These are phyloP conservation scores for Phlogophora meticulosa DNA, from an alignment of 2,888 invertebrate species.

Conservation along the genomic window DNA sequence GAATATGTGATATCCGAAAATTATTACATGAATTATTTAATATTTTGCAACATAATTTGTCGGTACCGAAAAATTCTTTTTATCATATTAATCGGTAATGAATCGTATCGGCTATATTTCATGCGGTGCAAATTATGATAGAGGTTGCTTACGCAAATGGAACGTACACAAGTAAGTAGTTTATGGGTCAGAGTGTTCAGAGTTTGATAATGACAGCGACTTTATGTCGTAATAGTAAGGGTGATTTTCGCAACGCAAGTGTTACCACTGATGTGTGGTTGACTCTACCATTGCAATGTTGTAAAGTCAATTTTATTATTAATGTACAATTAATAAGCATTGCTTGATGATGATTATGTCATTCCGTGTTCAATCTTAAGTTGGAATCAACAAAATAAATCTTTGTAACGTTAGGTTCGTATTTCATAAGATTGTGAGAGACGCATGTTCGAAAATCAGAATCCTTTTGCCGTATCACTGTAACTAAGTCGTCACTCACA, in stretches of 20 bases:
- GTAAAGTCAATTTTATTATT: slow-evolving; percentile 24
- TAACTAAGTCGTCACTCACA: slow-evolving; percentile 1
- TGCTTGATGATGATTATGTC: slow-evolving; percentile 28
- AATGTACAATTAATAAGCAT: slow-evolving; percentile 6
- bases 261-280: too few relatives aligned
- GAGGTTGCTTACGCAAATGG: slow-evolving; percentile 46
- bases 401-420: too few relatives aligned
- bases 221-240: too few relatives aligned
- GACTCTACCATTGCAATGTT: slow-evolving; percentile 15
- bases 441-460: background rate
- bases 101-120: slow-evolving; percentile 48
- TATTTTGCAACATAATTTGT: slow-evolving; percentile 35
- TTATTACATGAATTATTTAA: slow-evolving; percentile 23
- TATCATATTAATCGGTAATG: slow-evolving; percentile 47
- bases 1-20: slow-evolving; percentile 18
- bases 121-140: slow-evolving; percentile 35
- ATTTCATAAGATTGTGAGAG: too few relatives aligned
- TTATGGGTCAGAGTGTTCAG: slow-evolving; percentile 15
- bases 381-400: background rate
- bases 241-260: too few relatives aligned
- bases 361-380: slow-evolving; percentile 12
- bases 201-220: too few relatives aligned
- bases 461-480: background rate
- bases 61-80: slow-evolving; percentile 33
- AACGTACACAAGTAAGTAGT: slow-evolving; percentile 12